These are phyloP conservation scores for Oxyruncus cristatus DNA, from an alignment of 2,113 vertebrate species.

Conservation along the genomic window DNA sequence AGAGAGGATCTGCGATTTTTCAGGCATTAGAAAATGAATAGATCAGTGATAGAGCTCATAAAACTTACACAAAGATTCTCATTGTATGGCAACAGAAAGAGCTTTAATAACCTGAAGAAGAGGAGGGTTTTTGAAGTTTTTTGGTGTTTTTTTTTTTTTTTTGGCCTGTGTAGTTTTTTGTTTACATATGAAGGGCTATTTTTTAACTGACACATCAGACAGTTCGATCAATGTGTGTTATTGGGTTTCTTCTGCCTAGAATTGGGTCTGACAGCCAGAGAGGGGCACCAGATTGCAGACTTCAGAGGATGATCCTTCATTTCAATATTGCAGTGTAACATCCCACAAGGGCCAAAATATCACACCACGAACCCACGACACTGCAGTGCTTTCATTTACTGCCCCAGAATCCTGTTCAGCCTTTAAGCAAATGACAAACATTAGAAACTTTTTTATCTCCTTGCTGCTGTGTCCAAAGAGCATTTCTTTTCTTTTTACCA, in stretches of 20 bases:
- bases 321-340: neutral
- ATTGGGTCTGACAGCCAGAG: constrained; percentile 4
- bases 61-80: neutral
- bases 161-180: neutral
- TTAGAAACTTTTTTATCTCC: neutral
- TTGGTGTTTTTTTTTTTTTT: neutral
- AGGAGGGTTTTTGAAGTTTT: neutral
- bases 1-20: constrained; percentile 23
- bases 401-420: neutral
- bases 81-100: neutral
- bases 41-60: neutral
- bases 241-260: neutral
- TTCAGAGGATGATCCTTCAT: neutral
- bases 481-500: neutral
- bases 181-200: neutral
- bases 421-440: neutral
- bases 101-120: neutral
- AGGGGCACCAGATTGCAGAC: constrained; percentile 31
- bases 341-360: neutral
- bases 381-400: neutral
- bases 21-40: neutral
- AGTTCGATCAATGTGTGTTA: neutral
- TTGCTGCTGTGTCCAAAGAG: neutral
- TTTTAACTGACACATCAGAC: neutral
- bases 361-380: neutral